Evolutionary conservation across 2,888 invertebrate species (phyloP).

Genomic region (Parnassius smintheus): DNA sequence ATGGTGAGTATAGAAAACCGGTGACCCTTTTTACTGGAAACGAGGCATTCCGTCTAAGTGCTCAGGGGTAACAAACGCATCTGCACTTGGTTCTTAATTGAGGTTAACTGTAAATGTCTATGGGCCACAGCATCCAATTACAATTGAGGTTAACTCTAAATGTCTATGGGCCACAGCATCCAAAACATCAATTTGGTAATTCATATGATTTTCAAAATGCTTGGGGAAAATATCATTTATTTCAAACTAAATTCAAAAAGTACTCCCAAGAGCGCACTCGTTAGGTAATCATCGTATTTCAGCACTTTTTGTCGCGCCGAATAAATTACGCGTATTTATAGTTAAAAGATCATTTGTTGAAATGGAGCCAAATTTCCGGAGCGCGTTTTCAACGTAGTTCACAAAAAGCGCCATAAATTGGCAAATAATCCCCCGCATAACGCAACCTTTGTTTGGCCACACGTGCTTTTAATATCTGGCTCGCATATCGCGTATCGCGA

Average conservation of each 20-base stretch:
- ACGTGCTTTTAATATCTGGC: constrained; percentile 80
- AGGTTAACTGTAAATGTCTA: too few relatives aligned
- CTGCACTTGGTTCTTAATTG: too few relatives aligned
- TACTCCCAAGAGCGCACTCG: constrained; percentile 50
- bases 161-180: too few relatives aligned
- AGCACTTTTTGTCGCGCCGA: constrained; percentile 52
- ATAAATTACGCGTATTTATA: constrained; percentile 69
- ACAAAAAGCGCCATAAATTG: constrained; percentile 81
- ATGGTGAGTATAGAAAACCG: too few relatives aligned
- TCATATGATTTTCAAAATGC: too few relatives aligned
- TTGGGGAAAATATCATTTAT: too few relatives aligned
- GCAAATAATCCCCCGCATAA: constrained; percentile 81
- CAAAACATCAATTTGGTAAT: too few relatives aligned
- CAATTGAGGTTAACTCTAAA: too few relatives aligned
- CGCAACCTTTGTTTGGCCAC: constrained; percentile 81
- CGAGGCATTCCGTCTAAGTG: too few relatives aligned
- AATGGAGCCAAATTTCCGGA: constrained; percentile 80
- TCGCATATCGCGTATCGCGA: constrained; percentile 45
- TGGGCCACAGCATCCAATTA: too few relatives aligned
- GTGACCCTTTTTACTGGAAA: too few relatives aligned
- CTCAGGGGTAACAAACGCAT: too few relatives aligned
- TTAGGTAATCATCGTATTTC: constrained; percentile 50
- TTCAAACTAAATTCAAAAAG: constrained; percentile 18
- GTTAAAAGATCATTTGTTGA: constrained; percentile 78
- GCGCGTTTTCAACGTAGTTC: constrained; percentile 74